Evolutionary conservation across 1,140 invertebrate genomes (phyloP), one percentile per base, ranked within the genome.

Genomic region (Platyscapa corneri): DNA sequence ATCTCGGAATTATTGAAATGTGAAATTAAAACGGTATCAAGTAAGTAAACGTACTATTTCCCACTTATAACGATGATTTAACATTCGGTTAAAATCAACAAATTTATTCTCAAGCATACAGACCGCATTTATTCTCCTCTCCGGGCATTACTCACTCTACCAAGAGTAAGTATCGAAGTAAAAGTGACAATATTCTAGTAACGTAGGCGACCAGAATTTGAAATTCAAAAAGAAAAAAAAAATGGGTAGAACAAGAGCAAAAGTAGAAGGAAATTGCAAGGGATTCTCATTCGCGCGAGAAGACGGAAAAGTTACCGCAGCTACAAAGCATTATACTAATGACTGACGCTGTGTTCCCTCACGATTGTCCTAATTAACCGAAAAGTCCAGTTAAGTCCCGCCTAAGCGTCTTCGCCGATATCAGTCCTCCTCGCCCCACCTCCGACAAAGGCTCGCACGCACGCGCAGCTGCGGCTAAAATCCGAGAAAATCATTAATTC

Each of bases 401-500:
- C 37, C 56, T 83, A 83, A 76, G 72, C 37, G 70, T 49, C 7
- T n/a, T 32, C 42, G 39, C 32, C 64, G 80, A 74, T 82, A 82
- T 56, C 46, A 3, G 37, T 3, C 23, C 37, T 74, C 12, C 27
- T n/a, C 70, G 18, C 10, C 16, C 18, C 67, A 6, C 18, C 14
- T 20, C 37, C 30, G n/a, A n/a, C n/a, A n/a, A 3, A 0, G 23
- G 0, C 16, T 70, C 37, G 8, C 3, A n/a, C 70, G 70, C 70
- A 74, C 20, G 81, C 81, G 49, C 81, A 56, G 23, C 46, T 16
- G 65, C 60, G 74, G 77, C 70, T 56, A 60, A 76, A 81, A 72
- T 65, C 77, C 79, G 70, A 75, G 81, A 84, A 84, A 86, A 83
- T 86, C 86, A 88, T 87, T 86, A 87, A 87, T 84, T 78, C 60